Conservation (phyloP, 2,797 vertebrate species). For the Myotis planiceps region DNA sequence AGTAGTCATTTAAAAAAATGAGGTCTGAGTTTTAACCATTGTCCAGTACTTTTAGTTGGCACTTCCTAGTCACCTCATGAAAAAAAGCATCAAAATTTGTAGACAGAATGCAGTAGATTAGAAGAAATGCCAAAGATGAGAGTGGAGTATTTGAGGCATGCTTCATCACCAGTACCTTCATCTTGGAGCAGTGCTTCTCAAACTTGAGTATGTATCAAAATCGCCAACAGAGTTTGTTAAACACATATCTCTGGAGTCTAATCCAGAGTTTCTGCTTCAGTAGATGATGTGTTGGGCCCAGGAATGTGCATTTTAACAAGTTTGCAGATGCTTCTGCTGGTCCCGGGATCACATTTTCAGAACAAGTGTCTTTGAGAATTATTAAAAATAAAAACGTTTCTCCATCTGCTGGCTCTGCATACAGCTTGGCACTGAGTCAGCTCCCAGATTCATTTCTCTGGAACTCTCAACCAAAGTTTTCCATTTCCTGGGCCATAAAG, state of each 20-base stretch:
- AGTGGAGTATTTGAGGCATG: background rate
- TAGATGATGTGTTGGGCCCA: background rate
- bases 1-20: too few species aligned
- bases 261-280: background rate
- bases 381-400: background rate
- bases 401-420: background rate
- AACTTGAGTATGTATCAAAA: background rate
- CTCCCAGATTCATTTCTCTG: background rate
- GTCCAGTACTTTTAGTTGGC: background rate
- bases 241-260: background rate
- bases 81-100: background rate
- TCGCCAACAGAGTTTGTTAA: background rate
- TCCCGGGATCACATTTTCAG: background rate
- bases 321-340: background rate
- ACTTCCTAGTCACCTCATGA: background rate
- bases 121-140: background rate
- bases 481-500: background rate
- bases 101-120: background rate
- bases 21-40: background rate
- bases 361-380: background rate
- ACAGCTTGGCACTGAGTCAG: background rate
- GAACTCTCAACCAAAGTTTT: background rate
- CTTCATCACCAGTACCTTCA: background rate
- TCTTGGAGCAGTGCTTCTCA: background rate
- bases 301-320: background rate